Conservation (phyloP, 64 coral and sea anemone species). For the Exaiptasia diaphana region DNA sequence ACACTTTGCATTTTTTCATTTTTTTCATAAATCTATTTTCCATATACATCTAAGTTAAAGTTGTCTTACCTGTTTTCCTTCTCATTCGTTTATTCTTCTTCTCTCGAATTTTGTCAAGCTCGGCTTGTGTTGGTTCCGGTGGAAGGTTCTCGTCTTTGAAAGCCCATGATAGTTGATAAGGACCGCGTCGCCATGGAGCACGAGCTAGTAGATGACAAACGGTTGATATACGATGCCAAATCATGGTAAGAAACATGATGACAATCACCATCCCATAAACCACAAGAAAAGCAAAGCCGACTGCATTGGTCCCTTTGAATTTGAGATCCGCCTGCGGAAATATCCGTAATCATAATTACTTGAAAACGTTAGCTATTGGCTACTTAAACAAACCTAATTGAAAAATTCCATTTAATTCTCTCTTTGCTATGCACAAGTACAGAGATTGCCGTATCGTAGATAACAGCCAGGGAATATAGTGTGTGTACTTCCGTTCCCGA, state of each 20-base stretch:
- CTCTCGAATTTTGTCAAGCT: constrained; percentile 45
- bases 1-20: too few relatives aligned
- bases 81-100: neutral
- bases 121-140: constrained; percentile 39
- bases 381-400: too few relatives aligned
- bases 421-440: too few relatives aligned
- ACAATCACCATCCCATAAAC: constrained; percentile 70
- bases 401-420: too few relatives aligned
- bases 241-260: constrained; percentile 78
- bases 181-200: constrained; percentile 68
- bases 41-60: too few relatives aligned
- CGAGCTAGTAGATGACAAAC: constrained; percentile 78
- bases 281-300: constrained; percentile 74
- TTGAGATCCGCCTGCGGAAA: constrained; percentile 19
- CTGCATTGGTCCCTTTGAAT: constrained; percentile 48
- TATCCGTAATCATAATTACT: too few relatives aligned
- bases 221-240: constrained; percentile 83
- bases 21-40: too few relatives aligned
- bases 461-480: too few relatives aligned
- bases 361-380: too few relatives aligned
- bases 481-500: too few relatives aligned
- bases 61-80: too few relatives aligned
- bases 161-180: constrained; percentile 48
- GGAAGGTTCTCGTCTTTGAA: constrained; percentile 67
- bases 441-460: too few relatives aligned